Evolutionary conservation across 1,140 invertebrate genomes (phyloP).

Genomic region (Aphidius gifuensis): DNA sequence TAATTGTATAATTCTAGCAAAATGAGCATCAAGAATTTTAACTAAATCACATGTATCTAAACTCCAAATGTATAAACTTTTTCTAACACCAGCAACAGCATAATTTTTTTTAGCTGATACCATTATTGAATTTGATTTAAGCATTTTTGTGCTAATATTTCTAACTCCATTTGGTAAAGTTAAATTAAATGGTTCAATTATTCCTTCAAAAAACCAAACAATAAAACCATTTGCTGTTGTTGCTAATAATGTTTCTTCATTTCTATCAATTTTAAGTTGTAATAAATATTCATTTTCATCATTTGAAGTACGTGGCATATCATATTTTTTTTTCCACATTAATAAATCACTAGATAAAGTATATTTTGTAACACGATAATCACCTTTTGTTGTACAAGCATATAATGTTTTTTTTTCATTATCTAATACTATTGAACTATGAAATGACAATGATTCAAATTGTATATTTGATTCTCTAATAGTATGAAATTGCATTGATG

Average conservation of each 20-base stretch:
- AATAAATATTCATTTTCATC: constrained; percentile 73
- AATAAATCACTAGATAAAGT: constrained; percentile 53
- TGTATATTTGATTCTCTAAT: constrained; percentile 53
- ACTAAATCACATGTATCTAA: constrained; percentile 74
- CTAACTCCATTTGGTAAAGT: constrained; percentile 83
- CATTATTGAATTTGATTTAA: constrained; percentile 86
- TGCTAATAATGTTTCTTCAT: constrained; percentile 77
- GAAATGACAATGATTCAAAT: constrained; percentile 60
- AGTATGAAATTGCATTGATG: constrained; percentile 65
- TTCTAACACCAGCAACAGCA: constrained; percentile 91
- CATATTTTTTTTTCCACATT: constrained; percentile 61
- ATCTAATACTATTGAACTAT: constrained; percentile 65
- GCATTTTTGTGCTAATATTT: constrained; percentile 88
- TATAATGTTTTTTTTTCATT: constrained; percentile 60
- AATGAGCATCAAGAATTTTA: constrained; percentile 94
- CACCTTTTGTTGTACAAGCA: constrained; percentile 60
- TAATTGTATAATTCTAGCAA: constrained; percentile 91
- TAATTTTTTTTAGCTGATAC: constrained; percentile 87
- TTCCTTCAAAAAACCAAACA: constrained; percentile 65
- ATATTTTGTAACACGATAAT: constrained; percentile 60
- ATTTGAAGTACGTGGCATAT: constrained; percentile 63
- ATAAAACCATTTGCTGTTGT: constrained; percentile 82
- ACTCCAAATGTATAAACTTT: constrained; percentile 94
- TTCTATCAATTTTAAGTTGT: constrained; percentile 77
- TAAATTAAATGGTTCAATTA: constrained; percentile 63